phyloP scores from a whole-genome alignment of 1,140 invertebrate genomes.

The Brachystomella parvula region DNA sequence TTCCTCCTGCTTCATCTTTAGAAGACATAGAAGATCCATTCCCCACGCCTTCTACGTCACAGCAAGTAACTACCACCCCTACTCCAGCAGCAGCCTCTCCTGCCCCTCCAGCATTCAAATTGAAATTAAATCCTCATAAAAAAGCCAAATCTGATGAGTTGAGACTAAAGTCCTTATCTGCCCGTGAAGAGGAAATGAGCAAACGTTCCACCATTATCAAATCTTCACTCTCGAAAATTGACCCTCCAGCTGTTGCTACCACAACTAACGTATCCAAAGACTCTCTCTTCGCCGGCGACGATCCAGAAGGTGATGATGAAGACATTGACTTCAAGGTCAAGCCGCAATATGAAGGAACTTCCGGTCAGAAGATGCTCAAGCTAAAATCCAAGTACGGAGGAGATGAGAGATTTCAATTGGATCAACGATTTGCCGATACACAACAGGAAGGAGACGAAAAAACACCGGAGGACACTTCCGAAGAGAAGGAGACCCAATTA shows the following conservation, averaged over 20 bases:
- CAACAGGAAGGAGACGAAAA: background rate
- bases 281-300: conserved; percentile 6
- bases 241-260: background rate
- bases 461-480: background rate
- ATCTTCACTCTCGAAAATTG: background rate
- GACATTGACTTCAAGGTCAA: conserved; percentile 16
- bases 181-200: background rate
- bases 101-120: background rate
- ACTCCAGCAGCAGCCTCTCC: background rate
- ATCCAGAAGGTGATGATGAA: conserved; percentile 13
- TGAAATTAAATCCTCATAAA: conserved; percentile 1
- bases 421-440: conserved; percentile 27
- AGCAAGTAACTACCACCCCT: background rate
- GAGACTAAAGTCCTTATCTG: background rate
- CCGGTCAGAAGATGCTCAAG: conserved; percentile 25
- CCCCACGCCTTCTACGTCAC: too few species aligned
- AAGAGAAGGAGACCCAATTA: conserved; percentile 21
- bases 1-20: background rate
- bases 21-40: background rate
- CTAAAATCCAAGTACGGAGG: conserved; percentile 22
- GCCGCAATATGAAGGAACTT: conserved; percentile 23
- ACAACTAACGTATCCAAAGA: background rate
- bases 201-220: background rate
- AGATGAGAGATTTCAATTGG: conserved; percentile 29
- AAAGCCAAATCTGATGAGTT: background rate